These are phyloP conservation scores for Salminus brasiliensis DNA, from an alignment of 2,113 vertebrate species.

Conservation along the genomic window DNA sequence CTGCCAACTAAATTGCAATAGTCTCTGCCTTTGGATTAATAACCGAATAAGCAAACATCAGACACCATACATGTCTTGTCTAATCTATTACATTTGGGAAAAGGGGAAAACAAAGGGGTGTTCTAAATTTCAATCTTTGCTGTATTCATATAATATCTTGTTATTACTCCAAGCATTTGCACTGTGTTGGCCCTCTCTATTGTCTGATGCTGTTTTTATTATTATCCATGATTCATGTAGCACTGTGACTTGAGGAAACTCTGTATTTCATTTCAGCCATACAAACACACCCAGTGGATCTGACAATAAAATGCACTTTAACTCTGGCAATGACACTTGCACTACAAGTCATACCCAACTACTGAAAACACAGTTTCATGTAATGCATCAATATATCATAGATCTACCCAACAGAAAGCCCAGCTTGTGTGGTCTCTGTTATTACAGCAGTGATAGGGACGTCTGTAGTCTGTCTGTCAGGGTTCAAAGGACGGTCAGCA, in stretches of 20 bases:
- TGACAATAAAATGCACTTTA: neutral
- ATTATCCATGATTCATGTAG: neutral
- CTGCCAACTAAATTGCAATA: too few relatives aligned
- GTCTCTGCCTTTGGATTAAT: too few relatives aligned
- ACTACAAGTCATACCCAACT: neutral
- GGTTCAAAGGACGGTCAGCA: constrained; percentile 41
- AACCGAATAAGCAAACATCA: too few relatives aligned
- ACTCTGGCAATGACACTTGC: neutral
- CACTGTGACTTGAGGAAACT: neutral
- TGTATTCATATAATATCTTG: too few relatives aligned
- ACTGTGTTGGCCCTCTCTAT: neutral
- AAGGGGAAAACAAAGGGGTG: too few relatives aligned
- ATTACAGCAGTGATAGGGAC: neutral
- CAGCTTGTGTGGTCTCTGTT: neutral
- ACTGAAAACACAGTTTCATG: neutral
- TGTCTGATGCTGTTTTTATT: neutral
- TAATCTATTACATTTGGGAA: too few relatives aligned
- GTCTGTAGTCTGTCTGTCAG: constrained; percentile 30
- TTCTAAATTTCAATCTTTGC: too few relatives aligned
- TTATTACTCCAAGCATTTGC: too few relatives aligned
- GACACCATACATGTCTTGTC: too few relatives aligned
- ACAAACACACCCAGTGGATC: neutral
- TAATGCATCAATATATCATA: neutral
- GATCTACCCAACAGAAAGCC: neutral
- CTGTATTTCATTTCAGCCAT: neutral